Conservation (phyloP, 2,113 vertebrate genomes). For the Hiodon alosoides region DNA sequence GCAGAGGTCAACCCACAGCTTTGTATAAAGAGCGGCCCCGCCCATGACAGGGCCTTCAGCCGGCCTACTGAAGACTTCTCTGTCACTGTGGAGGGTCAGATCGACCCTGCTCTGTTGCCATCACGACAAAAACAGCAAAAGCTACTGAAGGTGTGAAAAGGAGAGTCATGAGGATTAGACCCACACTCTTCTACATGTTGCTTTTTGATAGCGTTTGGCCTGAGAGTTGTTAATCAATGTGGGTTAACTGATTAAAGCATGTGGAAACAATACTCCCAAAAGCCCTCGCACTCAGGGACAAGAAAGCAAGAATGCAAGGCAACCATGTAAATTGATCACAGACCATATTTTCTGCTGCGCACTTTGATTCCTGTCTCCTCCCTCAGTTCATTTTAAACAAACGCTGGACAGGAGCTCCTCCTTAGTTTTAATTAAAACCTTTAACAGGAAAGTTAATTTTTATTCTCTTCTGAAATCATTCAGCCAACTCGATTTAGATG, state of each 20-base stretch:
- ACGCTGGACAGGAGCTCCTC: not conserved
- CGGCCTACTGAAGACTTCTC: no score
- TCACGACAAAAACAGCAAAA: not conserved
- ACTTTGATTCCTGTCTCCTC: slow-evolving; percentile 25
- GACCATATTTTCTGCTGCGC: slow-evolving; percentile 29
- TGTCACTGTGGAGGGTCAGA: no score
- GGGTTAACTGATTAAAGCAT: slow-evolving; percentile 19
- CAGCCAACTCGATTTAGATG: no score
- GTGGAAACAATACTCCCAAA: slow-evolving; percentile 14
- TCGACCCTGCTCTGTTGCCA: no score
- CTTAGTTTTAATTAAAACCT: slow-evolving; percentile 45
- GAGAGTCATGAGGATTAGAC: not conserved
- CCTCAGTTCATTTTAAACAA: slow-evolving; percentile 22
- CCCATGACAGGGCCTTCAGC: no score
- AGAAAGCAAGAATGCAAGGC: slow-evolving; percentile 17
- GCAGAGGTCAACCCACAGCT: no score
- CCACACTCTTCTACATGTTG: not conserved
- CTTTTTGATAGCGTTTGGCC: slow-evolving; percentile 17
- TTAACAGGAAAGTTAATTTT: slow-evolving; percentile 13
- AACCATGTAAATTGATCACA: slow-evolving; percentile 39
- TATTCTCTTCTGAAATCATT: no score
- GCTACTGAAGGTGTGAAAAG: slow-evolving; percentile 7
- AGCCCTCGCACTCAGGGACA: slow-evolving; percentile 10
- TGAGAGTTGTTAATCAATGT: slow-evolving; percentile 17
- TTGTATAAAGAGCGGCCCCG: no score